Percentiles rank a stretch among this genome's conserved stretches.
phyloP scores from a whole-genome alignment of 2,888 invertebrate species.

The Cyclophora albipunctata region DNA sequence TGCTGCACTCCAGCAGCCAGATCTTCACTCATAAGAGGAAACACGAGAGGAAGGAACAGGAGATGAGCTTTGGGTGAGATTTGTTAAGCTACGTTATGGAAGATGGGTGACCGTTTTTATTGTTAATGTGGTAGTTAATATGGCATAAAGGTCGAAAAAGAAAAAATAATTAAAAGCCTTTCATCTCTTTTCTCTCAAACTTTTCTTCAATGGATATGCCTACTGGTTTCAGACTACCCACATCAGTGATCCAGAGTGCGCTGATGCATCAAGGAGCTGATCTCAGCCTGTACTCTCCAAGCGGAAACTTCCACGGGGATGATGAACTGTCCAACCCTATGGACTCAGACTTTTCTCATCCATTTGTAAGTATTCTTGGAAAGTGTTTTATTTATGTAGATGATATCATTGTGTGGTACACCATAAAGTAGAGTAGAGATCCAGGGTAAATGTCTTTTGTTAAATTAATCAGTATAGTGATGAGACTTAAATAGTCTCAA shows the following conservation, averaged over 20 bases:
- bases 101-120: no score
- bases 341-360: conserved; percentile 52
- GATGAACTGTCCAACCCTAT: conserved; percentile 63
- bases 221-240: conserved; percentile 47
- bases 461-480: no score
- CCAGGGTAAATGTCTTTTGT: no score
- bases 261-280: conserved; percentile 66
- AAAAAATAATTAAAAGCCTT: background rate
- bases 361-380: conserved; percentile 51
- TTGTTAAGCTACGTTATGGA: background rate
- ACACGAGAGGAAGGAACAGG: conserved; percentile 95
- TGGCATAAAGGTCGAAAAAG: no score
- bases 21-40: conserved; percentile 98
- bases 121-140: no score
- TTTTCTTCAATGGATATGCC: background rate
- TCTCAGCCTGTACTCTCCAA: conserved; percentile 66
- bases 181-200: background rate
- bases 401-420: no score
- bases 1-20: conserved; percentile 96
- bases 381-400: no score
- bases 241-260: conserved; percentile 64
- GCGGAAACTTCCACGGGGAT: conserved; percentile 54
- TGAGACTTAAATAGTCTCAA: no score
- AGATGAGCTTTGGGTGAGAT: conserved; percentile 88
- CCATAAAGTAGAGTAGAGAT: no score